Conservation (phyloP, 1,140 invertebrate species). For the Drosophila oshimai region DNA sequence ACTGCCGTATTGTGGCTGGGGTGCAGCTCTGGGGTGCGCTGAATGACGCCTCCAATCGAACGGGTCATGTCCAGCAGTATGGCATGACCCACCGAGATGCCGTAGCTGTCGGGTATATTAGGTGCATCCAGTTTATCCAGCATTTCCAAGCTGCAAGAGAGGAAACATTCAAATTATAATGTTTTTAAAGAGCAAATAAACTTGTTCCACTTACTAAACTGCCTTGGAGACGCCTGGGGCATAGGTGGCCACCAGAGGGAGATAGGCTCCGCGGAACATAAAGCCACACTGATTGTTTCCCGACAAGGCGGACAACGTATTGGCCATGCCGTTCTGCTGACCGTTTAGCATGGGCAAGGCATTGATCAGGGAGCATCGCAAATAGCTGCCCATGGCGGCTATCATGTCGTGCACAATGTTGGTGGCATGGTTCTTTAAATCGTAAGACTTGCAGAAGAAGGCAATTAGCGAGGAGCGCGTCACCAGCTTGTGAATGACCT, state of each 20-base stretch:
- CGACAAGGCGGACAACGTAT: slow-evolving; percentile 43
- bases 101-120: slow-evolving; percentile 95
- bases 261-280: slow-evolving; percentile 94
- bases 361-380: slow-evolving; percentile 93
- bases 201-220: slow-evolving; percentile 89
- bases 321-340: slow-evolving; percentile 84
- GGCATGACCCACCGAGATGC: slow-evolving; percentile 96
- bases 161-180: too few relatives aligned
- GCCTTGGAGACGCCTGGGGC: slow-evolving; percentile 93
- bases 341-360: slow-evolving; percentile 83
- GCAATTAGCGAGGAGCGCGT: slow-evolving; percentile 93
- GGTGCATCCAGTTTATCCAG: slow-evolving; percentile 97
- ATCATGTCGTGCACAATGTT: slow-evolving; percentile 98
- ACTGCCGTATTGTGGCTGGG: slow-evolving; percentile 82
- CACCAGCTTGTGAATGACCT: slow-evolving; percentile 97
- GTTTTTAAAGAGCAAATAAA: not conserved
- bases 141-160: slow-evolving; percentile 92
- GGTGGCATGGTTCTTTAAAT: slow-evolving; percentile 95
- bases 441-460: slow-evolving; percentile 97
- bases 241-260: slow-evolving; percentile 93
- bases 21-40: slow-evolving; percentile 74
- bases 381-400: slow-evolving; percentile 96
- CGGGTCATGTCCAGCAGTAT: slow-evolving; percentile 94
- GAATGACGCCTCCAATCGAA: slow-evolving; percentile 85
- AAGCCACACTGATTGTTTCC: slow-evolving; percentile 93